Evolutionary conservation across 2,113 vertebrate species (phyloP).

Genomic region (Parotia lawesii): DNA sequence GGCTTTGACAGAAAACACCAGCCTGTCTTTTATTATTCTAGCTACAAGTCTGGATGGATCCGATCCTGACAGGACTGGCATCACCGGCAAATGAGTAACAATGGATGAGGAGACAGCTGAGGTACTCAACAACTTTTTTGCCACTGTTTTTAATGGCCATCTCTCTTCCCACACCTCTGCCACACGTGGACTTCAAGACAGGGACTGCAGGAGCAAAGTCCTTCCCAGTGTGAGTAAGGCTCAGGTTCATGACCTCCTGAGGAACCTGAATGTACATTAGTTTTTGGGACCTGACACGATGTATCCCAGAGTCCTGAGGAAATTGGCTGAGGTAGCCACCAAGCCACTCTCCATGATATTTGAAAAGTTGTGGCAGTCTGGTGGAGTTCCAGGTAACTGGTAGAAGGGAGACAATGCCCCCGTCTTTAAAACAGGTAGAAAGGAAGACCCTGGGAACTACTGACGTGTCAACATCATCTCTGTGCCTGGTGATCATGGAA

Average conservation of each 20-base stretch:
- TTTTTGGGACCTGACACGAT: neutral
- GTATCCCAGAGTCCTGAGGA: neutral
- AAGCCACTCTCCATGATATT: neutral
- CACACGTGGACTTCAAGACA: neutral
- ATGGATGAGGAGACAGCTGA: neutral
- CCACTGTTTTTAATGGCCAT: neutral
- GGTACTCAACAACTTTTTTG: neutral
- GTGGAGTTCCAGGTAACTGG: neutral
- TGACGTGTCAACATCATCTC: too few relatives aligned
- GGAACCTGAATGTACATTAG: accelerated
- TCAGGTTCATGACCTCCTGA: neutral
- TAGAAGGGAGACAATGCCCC: neutral
- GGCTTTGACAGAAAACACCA: neutral
- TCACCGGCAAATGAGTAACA: neutral
- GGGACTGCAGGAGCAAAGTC: neutral
- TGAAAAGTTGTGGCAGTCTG: neutral
- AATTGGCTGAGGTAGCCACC: neutral
- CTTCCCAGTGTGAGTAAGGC: neutral
- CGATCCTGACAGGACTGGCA: neutral
- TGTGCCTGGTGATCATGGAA: neutral
- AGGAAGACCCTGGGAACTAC: neutral
- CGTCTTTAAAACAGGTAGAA: neutral
- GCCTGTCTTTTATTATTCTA: neutral
- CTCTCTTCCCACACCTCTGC: neutral
- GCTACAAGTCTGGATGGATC: neutral